Conservation (phyloP, 2,797 vertebrate genomes). For the Chiroxiphia lanceolata region DNA sequence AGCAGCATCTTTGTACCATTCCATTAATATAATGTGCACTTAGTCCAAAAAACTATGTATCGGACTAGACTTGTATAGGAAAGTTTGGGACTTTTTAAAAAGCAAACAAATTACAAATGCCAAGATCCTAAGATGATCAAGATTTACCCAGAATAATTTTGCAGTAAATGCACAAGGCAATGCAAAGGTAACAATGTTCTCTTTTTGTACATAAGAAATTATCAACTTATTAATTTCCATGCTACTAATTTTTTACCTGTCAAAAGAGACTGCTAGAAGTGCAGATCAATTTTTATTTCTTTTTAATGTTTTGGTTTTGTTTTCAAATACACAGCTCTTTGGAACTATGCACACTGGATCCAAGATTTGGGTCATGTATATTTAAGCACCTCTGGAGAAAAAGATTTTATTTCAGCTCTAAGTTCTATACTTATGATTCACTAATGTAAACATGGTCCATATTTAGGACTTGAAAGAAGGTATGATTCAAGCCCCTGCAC, state of each 20-base stretch:
- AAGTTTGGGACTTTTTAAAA: not conserved
- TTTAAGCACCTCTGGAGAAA: slow-evolving; percentile 33
- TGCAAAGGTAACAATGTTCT: not conserved
- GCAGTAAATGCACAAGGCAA: not conserved
- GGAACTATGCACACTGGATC: not conserved
- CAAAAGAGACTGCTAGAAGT: not conserved
- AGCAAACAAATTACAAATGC: not conserved
- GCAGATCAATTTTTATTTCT: not conserved
- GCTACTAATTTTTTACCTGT: not conserved
- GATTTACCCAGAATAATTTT: not conserved
- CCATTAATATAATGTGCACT: not conserved
- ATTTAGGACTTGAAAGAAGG: slow-evolving; percentile 65
- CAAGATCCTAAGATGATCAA: not conserved
- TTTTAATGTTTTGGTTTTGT: not conserved
- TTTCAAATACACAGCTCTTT: not conserved
- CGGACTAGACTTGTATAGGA: not conserved
- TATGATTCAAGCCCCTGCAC: slow-evolving; percentile 62
- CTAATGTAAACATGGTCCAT: slow-evolving; percentile 48
- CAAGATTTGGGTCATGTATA: not conserved
- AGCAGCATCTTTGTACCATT: not conserved
- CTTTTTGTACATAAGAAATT: not conserved
- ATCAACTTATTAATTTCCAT: not conserved
- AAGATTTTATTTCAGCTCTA: slow-evolving; percentile 36
- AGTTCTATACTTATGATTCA: slow-evolving; percentile 56
- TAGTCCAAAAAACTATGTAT: not conserved